Evolutionary conservation across 2,113 vertebrate genomes (phyloP).

Genomic region (Synchiropus splendidus): DNA sequence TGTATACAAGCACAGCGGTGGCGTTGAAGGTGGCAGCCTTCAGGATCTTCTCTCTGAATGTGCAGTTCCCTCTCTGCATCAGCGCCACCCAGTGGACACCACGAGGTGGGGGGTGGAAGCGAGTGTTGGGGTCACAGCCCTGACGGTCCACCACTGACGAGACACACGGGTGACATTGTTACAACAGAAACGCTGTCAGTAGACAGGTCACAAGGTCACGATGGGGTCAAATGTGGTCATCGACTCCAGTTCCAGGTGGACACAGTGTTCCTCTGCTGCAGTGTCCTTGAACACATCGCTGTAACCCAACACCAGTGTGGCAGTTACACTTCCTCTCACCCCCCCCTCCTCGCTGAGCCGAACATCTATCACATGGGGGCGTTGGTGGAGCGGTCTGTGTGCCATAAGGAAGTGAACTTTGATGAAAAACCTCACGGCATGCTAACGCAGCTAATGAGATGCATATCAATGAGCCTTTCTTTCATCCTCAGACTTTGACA

Average conservation of each 20-base stretch:
- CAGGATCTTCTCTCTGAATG: constrained; percentile 93
- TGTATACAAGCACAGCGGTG: constrained; percentile 92
- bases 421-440: constrained; percentile 27
- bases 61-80: constrained; percentile 92
- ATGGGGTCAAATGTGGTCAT: background rate
- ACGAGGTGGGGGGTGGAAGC: constrained; percentile 82
- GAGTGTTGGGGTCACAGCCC: constrained; percentile 87
- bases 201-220: background rate
- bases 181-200: background rate
- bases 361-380: background rate
- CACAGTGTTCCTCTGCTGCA: background rate
- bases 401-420: constrained; percentile 35
- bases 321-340: too few species aligned
- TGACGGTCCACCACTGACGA: constrained; percentile 81
- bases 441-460: constrained; percentile 1
- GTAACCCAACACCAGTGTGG: background rate
- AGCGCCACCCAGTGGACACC: constrained; percentile 91
- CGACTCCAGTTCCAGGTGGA: background rate
- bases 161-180: constrained; percentile 9
- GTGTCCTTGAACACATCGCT: background rate
- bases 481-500: too few species aligned
- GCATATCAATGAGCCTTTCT: too few species aligned
- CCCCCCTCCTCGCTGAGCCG: background rate
- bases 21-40: constrained; percentile 86
- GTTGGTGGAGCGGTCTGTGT: too few species aligned